Conservation (phyloP, 2,888 invertebrate species). For the Sylvicola cinctus region DNA sequence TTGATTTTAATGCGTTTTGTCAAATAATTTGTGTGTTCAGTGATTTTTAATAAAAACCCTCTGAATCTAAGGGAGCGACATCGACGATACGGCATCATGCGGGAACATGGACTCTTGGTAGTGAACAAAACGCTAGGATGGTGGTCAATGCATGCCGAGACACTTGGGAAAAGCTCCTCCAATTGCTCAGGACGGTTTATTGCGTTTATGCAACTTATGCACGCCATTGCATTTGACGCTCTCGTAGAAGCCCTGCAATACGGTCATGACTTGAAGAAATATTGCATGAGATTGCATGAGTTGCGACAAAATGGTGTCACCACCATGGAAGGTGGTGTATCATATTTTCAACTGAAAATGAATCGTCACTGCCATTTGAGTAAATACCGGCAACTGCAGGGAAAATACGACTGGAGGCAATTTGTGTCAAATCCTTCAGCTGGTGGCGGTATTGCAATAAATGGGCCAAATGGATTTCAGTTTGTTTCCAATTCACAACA, state of each 20-base stretch:
- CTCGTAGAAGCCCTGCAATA: slow-evolving; percentile 55
- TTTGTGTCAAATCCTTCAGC: too few species aligned
- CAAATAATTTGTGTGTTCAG: not conserved
- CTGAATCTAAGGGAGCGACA: slow-evolving; percentile 34
- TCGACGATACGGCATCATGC: slow-evolving; percentile 49
- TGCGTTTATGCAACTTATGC: slow-evolving; percentile 55
- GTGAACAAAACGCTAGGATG: slow-evolving; percentile 45
- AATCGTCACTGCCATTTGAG: slow-evolving; percentile 16
- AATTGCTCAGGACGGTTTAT: slow-evolving; percentile 27
- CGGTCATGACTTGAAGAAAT: slow-evolving; percentile 43
- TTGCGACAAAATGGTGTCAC: slow-evolving; percentile 50
- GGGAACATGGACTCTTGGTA: slow-evolving; percentile 60
- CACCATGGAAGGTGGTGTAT: slow-evolving; percentile 35
- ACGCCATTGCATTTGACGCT: slow-evolving; percentile 50
- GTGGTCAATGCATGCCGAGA: slow-evolving; percentile 45
- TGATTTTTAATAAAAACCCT: not conserved
- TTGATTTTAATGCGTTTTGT: not conserved
- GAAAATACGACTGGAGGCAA: too few species aligned
- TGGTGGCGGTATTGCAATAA: too few species aligned
- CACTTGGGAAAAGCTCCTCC: slow-evolving; percentile 31
- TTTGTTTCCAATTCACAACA: not conserved
- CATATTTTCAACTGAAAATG: slow-evolving; percentile 43
- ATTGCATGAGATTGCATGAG: slow-evolving; percentile 36
- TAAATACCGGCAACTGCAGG: not conserved
- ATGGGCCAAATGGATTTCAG: too few species aligned